Evolutionary conservation across 2,113 vertebrate genomes (phyloP), one percentile per base, ranked within the genome.

Genomic region (Phycodurus eques): DNA sequence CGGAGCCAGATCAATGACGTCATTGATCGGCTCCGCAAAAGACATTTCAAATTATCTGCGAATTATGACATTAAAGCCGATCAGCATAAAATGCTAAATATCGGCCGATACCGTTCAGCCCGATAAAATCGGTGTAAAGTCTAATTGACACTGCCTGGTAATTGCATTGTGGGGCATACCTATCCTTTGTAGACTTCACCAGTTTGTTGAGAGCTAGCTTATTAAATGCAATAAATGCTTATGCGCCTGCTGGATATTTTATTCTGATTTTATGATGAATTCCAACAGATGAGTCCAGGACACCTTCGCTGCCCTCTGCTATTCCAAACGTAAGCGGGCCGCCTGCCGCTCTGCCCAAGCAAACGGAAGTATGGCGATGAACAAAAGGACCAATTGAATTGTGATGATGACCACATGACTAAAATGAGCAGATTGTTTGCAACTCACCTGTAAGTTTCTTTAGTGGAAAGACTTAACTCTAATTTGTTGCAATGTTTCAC

Each of bases 401-500:
- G 94, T 87, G 95, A 98, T 57, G 94, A 91, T 0, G 95, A 98
- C 84, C 96, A 95, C 17, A 92, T 95, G 87, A 91, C 94, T 77
- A 98, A 98, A 94, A 96, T 97, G 93, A 96, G 94, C 89, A 94
- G 96, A 70, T 90, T 97, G 90, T 95, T 97, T 89, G 94, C 85
- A 76, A 92, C 95, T 0, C 96, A 96, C 72, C 90, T 97, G 96
- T 99, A 88, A 95, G 97, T 94, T n/a, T 8, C 22, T 73, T 51
- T 44, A 7, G 5, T 35, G 59, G 8, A 22, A 56, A 56, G 9
- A n/a, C 59, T 15, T 13, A 17, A 35, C 59, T 14, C 20, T 19
- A 31, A 15, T 15, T 15, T 61, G 6, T 5, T 31, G 56, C 53
- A 56, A 11, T 11, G 53, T 22, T 56, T 22, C 20, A 56, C 10